Percentiles rank a stretch among this genome's conserved stretches.
Conservation (phyloP, 2,113 vertebrate species). For the Balaeniceps rex region DNA sequence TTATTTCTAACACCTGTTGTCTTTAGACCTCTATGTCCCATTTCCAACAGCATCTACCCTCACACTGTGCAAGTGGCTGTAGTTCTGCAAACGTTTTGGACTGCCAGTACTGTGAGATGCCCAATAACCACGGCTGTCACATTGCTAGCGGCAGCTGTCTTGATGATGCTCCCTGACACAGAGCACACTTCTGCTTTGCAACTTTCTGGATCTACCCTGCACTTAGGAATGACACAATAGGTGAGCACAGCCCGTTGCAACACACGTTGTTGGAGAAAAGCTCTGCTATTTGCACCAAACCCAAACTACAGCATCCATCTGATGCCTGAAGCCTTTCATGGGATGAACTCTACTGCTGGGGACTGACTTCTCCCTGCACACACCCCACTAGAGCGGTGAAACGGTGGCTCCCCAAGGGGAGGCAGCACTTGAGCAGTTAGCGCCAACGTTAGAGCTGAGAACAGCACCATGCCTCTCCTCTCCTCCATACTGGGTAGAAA, state of each 20-base stretch:
- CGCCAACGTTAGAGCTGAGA: background rate
- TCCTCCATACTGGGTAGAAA: background rate
- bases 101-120: background rate
- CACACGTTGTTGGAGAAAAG: background rate
- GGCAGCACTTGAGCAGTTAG: background rate
- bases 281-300: background rate
- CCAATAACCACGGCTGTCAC: background rate
- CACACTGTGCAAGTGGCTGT: background rate
- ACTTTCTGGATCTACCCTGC: background rate
- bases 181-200: background rate
- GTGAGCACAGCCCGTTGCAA: background rate
- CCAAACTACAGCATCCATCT: background rate
- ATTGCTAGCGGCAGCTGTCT: background rate
- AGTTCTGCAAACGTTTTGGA: background rate
- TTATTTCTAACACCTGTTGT: background rate
- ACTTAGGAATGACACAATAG: background rate
- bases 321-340: background rate
- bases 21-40: background rate
- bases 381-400: background rate
- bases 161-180: background rate
- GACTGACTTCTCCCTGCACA: background rate
- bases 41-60: background rate
- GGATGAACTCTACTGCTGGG: background rate
- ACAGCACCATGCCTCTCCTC: background rate
- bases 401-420: background rate